Percentiles rank a stretch among this genome's conserved stretches.
phyloP scores from a whole-genome alignment of 35 echinoderm and acorn worm genomes.

The Apostichopus japonicus region DNA sequence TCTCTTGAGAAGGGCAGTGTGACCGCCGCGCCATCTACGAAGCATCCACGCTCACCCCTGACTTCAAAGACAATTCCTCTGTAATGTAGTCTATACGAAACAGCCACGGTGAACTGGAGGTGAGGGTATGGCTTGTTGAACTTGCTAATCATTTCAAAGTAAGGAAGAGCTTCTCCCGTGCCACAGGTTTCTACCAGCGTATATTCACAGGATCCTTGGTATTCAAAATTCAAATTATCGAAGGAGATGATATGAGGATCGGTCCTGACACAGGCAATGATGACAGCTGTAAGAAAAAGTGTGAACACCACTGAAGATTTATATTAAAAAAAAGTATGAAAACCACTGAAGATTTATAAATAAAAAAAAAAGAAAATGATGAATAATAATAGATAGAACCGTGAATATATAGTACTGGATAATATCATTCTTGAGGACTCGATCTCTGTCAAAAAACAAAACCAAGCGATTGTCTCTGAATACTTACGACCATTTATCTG shows the following conservation, averaged over 20 bases:
- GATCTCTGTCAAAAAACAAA: too few species aligned
- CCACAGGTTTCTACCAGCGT: neutral
- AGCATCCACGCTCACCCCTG: neutral
- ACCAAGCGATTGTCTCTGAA: too few species aligned
- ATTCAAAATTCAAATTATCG: neutral
- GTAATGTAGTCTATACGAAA: neutral
- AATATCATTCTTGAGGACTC: too few species aligned
- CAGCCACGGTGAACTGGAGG: neutral
- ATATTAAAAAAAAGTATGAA: too few species aligned
- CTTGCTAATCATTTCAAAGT: neutral
- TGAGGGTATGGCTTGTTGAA: neutral
- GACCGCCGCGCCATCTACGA: neutral
- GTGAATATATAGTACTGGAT: too few species aligned
- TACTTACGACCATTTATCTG: neutral
- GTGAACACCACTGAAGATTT: too few species aligned
- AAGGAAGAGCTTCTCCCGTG: neutral
- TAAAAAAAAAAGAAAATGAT: too few species aligned
- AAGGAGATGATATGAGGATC: slow-evolving; percentile 10
- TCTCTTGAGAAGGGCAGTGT: neutral
- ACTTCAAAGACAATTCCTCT: neutral
- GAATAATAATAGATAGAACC: too few species aligned
- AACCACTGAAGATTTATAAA: too few species aligned
- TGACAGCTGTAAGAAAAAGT: neutral
- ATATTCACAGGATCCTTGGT: slow-evolving; percentile 35
- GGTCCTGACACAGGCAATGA: neutral